phyloP scores from a whole-genome alignment of 2,113 vertebrate genomes.

The Caloenas nicobarica region DNA sequence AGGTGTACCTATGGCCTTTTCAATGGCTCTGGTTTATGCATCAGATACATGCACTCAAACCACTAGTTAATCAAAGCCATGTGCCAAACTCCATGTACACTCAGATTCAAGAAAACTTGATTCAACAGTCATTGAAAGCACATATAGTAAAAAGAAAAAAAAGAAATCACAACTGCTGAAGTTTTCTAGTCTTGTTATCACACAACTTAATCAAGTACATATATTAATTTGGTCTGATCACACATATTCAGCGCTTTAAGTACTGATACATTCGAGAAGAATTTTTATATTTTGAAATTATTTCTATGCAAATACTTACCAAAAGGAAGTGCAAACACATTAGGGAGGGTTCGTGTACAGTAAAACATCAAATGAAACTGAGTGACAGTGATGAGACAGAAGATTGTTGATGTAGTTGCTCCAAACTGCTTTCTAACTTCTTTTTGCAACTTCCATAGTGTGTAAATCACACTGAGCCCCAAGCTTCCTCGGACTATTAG shows the following conservation, averaged over 20 bases:
- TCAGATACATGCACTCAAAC: neutral
- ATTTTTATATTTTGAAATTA: neutral
- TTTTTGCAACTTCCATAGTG: constrained; percentile 87
- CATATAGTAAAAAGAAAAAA: neutral
- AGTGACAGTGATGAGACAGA: constrained; percentile 87
- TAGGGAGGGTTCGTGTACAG: constrained; percentile 91
- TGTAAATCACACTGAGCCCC: constrained; percentile 81
- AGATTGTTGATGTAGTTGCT: constrained; percentile 81
- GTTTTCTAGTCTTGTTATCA: neutral
- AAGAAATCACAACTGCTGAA: neutral
- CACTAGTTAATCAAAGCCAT: neutral
- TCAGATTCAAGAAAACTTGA: neutral
- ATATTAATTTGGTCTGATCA: neutral
- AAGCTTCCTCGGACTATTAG: constrained; percentile 84
- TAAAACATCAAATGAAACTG: constrained; percentile 99
- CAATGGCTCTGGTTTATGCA: neutral
- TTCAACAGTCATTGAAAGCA: neutral
- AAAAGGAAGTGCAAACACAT: constrained; percentile 88
- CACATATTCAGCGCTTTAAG: neutral
- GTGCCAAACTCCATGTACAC: neutral
- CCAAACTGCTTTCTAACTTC: constrained; percentile 90
- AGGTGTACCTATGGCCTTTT: neutral
- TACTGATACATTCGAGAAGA: neutral
- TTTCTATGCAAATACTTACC: constrained; percentile 71
- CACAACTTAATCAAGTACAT: neutral